Conservation (phyloP, 1,140 invertebrate species). For the Sitodiplosis mosellana region DNA sequence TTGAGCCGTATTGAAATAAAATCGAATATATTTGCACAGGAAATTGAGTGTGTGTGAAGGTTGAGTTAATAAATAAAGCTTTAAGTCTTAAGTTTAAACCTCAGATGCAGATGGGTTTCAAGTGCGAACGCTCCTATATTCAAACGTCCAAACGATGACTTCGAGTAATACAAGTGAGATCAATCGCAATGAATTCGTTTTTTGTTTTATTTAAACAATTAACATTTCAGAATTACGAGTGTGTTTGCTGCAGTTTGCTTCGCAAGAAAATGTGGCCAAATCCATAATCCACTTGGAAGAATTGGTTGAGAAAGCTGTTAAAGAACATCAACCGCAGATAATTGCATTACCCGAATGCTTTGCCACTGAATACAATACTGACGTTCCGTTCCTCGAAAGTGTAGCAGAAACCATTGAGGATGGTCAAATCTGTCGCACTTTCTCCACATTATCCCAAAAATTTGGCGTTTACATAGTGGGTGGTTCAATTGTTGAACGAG, state of each 20-base stretch:
- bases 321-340: slow-evolving; percentile 52
- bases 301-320: slow-evolving; percentile 42
- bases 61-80: too few species aligned
- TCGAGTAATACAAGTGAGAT: too few species aligned
- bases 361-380: slow-evolving; percentile 34
- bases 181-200: too few species aligned
- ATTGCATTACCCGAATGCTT: slow-evolving; percentile 83
- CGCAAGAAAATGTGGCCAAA: not conserved
- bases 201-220: too few species aligned
- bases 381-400: not conserved
- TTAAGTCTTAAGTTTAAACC: too few species aligned
- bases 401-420: slow-evolving; percentile 53
- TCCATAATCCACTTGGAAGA: not conserved
- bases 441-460: slow-evolving; percentile 59
- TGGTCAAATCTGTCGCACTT: slow-evolving; percentile 47
- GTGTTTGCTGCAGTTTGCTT: not conserved
- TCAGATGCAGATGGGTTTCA: too few species aligned
- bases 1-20: too few species aligned
- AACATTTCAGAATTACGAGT: not conserved
- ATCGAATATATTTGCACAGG: too few species aligned
- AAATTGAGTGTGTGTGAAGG: too few species aligned
- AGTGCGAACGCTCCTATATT: too few species aligned
- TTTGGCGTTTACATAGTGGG: slow-evolving; percentile 69
- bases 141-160: too few species aligned
- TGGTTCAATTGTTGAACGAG: slow-evolving; percentile 71